These are phyloP conservation scores for Trinorchestia longiramus DNA, from an alignment of 1,140 invertebrate genomes.

Conservation along the genomic window DNA sequence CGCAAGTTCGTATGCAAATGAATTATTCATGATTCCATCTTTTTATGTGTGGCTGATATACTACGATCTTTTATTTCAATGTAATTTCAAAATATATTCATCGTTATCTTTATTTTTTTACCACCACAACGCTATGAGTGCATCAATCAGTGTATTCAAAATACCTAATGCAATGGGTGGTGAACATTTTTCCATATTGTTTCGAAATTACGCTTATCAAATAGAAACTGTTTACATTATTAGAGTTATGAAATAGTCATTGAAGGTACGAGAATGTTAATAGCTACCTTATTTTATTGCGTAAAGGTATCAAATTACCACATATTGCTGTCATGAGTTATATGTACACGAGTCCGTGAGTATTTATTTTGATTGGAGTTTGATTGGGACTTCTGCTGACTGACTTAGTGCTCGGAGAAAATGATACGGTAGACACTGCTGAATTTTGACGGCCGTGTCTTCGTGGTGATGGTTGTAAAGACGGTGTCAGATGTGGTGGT, in stretches of 20 bases:
- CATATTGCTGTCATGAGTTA: not conserved
- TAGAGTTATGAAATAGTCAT: not conserved
- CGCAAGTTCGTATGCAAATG: too few relatives aligned
- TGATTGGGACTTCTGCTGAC: constrained; percentile 17
- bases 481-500: not conserved
- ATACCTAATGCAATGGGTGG: not conserved
- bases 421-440: constrained; percentile 4
- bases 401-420: constrained; percentile 21
- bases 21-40: too few relatives aligned
- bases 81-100: not conserved
- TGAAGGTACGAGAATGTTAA: not conserved
- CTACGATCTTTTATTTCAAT: not conserved
- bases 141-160: not conserved
- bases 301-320: not conserved
- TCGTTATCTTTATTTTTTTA: not conserved
- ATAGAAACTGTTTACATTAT: not conserved
- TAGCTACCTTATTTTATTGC: not conserved
- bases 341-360: constrained; percentile 39
- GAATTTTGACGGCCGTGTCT: not conserved
- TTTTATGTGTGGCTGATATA: too few relatives aligned
- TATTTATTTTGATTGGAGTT: constrained; percentile 32
- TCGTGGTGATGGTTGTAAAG: not conserved
- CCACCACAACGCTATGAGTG: not conserved
- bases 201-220: not conserved
- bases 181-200: not conserved